Conservation (phyloP, 2,113 vertebrate species). For the Nesospiza acunhae region DNA sequence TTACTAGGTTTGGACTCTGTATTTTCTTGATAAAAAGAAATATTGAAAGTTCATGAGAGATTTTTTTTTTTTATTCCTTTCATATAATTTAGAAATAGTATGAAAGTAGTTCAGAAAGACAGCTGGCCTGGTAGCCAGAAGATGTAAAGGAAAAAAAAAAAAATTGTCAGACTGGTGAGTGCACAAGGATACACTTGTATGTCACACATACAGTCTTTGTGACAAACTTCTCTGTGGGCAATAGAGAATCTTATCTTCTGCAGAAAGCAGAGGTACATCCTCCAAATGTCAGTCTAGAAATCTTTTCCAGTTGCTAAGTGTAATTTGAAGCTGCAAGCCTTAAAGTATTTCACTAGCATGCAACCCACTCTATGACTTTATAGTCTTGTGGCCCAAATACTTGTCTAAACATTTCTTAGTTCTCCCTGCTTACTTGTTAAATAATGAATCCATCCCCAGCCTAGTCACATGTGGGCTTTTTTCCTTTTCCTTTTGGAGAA, state of each 20-base stretch:
- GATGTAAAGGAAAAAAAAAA: not conserved
- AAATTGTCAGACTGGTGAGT: not conserved
- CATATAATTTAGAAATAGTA: not conserved
- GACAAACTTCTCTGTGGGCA: not conserved
- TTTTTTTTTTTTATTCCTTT: not conserved
- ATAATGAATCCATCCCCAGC: not conserved
- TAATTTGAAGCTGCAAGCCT: not conserved
- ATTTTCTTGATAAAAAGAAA: not conserved
- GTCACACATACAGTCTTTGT: not conserved
- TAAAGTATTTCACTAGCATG: not conserved
- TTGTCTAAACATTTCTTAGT: not conserved
- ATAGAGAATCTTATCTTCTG: not conserved
- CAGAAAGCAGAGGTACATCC: not conserved
- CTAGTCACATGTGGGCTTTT: fast-evolving
- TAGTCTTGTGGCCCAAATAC: not conserved
- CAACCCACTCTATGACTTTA: not conserved
- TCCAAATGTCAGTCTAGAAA: not conserved
- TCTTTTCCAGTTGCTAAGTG: not conserved
- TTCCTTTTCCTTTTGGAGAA: not conserved
- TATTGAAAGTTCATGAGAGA: not conserved
- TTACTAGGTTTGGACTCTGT: not conserved
- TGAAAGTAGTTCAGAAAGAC: not conserved
- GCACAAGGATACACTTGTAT: too few relatives aligned
- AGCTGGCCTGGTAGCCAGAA: not conserved
- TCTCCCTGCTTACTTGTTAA: not conserved